phyloP scores from a whole-genome alignment of 2,113 vertebrate species.

The Noctilio leporinus region DNA sequence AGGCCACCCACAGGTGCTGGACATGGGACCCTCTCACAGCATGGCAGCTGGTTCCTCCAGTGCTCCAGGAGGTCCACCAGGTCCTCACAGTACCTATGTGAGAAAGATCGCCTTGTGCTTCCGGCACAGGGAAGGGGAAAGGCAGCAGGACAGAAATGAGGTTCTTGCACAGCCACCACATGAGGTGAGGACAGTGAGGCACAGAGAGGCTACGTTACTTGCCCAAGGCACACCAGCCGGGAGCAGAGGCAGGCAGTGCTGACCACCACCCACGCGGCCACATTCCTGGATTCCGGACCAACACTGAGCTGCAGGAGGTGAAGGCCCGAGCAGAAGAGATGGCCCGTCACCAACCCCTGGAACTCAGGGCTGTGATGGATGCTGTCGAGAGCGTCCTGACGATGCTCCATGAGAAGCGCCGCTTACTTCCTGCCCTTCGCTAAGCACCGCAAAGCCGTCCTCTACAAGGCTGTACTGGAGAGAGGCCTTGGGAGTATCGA shows the following conservation, averaged over 20 bases:
- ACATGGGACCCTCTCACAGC: no score
- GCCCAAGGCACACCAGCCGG: background rate
- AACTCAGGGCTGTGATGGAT: accelerated
- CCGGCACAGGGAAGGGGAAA: background rate
- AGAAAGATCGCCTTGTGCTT: background rate
- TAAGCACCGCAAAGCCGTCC: accelerated
- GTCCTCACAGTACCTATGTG: background rate
- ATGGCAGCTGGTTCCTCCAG: accelerated
- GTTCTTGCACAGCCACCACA: background rate
- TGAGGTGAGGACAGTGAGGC: background rate
- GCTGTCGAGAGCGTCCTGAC: accelerated
- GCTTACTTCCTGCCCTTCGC: accelerated
- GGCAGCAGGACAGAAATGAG: background rate
- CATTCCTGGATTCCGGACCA: background rate
- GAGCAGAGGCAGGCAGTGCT: accelerated
- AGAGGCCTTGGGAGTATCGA: background rate
- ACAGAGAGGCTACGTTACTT: background rate
- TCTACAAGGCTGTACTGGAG: accelerated
- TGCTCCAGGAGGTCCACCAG: background rate
- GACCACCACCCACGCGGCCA: background rate
- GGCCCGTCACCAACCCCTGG: accelerated
- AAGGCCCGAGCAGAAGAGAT: accelerated
- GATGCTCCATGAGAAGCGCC: background rate
- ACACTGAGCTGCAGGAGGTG: background rate
- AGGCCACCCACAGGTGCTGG: no score